Evolutionary conservation across 2,113 vertebrate species (phyloP), one percentile per base, ranked within the genome.

Genomic region (Zootoca vivipara): DNA sequence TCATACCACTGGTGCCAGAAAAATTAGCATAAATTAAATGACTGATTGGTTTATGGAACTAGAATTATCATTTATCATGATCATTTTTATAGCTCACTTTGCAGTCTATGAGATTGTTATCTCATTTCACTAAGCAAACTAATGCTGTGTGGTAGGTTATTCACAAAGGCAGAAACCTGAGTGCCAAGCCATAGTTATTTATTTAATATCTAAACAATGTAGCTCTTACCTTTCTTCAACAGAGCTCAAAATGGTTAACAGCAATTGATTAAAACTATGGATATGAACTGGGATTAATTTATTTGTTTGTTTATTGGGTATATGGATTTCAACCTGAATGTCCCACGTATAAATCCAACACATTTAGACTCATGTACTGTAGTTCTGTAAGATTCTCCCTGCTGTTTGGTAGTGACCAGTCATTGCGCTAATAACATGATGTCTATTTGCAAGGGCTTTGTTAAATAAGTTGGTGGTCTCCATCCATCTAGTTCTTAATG

Each of bases 391-490:
- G 69, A 78, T 64, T 69, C 30, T 13, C 26, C 28, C 24, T 72
- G 52, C 74, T 46, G 18, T 88, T 52, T 77, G 80, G 26, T 20
- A 74, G 52, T 2, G 16, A 78, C 24, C 67, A 38, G 72, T 46
- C 62, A 65, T 46, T 52, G 30, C 40, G 38, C 13, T 72, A 72
- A 40, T 78, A 69, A 78, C 73, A 78, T 40, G 62, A 78, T 56
- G 72, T 38, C 16, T 69, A 2, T 67, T 83, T 88, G 80, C 62
- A 69, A 6, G 40, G 58, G 8, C 79, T 88, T 78, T 78, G 40
- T 83, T 78, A 65, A 78, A 77, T 42, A 88, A 8, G 15, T 69
- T 83, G 81, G 58, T 83, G 42, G 73, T 65, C 87, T 88, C 16
- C 64, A 65, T 88, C 16, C 64, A 65, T 56, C 40, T 67, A 67